phyloP scores from a whole-genome alignment of 2,113 vertebrate species.

The Plecotus auritus region DNA sequence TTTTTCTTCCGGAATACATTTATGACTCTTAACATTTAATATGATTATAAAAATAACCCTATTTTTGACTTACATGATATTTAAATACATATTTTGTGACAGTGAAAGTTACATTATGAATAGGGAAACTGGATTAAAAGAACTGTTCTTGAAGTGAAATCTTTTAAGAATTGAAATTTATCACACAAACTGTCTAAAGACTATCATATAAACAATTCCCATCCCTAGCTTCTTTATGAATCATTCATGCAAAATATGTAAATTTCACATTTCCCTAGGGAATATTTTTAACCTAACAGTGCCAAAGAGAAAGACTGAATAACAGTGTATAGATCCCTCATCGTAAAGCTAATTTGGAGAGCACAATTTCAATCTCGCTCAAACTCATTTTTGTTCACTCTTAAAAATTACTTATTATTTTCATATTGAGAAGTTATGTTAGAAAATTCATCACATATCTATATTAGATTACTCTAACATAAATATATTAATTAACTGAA shows the following conservation, averaged over 20 bases:
- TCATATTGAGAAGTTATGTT: not conserved
- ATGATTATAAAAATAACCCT: not conserved
- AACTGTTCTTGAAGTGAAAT: not conserved
- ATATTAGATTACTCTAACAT: not conserved
- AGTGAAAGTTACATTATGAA: not conserved
- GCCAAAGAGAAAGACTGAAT: not conserved
- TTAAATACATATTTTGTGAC: not conserved
- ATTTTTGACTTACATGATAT: not conserved
- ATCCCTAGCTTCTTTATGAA: not conserved
- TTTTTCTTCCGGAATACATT: not conserved
- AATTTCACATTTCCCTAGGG: not conserved
- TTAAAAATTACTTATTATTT: conserved; percentile 16
- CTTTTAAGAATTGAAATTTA: not conserved
- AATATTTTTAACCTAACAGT: not conserved
- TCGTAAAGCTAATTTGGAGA: not conserved
- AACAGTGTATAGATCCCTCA: not conserved
- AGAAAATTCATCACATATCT: conserved; percentile 19
- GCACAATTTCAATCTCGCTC: not conserved
- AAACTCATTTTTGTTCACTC: not conserved
- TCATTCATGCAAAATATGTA: not conserved
- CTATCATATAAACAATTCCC: not conserved
- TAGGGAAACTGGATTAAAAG: not conserved
- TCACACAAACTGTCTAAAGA: not conserved
- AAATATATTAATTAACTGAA: conserved; percentile 29
- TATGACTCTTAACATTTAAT: not conserved